These are phyloP conservation scores for Trichoplusia ni DNA, from an alignment of 1,140 invertebrate species.

Conservation along the genomic window DNA sequence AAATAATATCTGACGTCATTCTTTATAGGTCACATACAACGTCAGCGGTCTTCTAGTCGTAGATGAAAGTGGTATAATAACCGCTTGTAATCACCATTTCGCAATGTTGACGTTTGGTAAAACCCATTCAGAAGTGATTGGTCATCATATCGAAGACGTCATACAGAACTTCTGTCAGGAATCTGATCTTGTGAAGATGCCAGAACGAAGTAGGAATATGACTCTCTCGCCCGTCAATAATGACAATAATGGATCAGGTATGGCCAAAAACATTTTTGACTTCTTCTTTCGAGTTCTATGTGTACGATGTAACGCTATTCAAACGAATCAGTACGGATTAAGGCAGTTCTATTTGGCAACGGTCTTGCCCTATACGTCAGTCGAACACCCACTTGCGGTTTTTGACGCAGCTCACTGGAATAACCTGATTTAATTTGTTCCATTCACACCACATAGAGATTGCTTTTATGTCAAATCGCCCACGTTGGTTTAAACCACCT, in stretches of 20 bases:
- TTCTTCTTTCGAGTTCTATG: too few species aligned
- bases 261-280: neutral
- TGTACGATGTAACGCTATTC: too few species aligned
- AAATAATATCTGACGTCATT: slow-evolving; percentile 3
- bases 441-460: too few species aligned
- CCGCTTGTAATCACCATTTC: slow-evolving; percentile 86
- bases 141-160: slow-evolving; percentile 82
- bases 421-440: too few species aligned
- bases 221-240: slow-evolving; percentile 80
- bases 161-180: slow-evolving; percentile 82
- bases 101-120: slow-evolving; percentile 86
- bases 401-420: too few species aligned
- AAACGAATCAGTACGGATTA: neutral
- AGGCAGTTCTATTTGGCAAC: too few species aligned
- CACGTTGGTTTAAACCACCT: too few species aligned
- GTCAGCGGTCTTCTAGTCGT: slow-evolving; percentile 87
- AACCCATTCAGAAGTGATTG: slow-evolving; percentile 82
- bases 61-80: slow-evolving; percentile 83
- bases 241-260: slow-evolving; percentile 73
- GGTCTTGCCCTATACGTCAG: too few species aligned
- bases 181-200: slow-evolving; percentile 62
- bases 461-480: too few species aligned
- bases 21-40: slow-evolving; percentile 83
- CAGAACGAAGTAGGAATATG: slow-evolving; percentile 73
- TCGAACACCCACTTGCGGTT: too few species aligned